phyloP scores from a whole-genome alignment of 2,888 invertebrate genomes.

The Hofmannophila pseudospretella region DNA sequence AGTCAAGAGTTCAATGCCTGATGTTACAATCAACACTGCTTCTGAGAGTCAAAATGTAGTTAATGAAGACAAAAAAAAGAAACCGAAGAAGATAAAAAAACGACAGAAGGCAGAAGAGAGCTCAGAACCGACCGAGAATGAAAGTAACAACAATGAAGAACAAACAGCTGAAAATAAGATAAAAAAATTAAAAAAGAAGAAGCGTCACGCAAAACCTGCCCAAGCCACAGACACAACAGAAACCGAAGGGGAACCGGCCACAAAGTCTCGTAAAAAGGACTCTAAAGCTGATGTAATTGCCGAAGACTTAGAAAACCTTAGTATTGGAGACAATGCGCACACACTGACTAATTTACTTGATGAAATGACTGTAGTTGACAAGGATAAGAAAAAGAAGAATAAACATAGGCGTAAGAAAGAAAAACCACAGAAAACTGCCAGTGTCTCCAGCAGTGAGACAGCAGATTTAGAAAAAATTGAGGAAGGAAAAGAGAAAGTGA shows the following conservation, averaged over 20 bases:
- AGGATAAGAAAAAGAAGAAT: conserved; percentile 43
- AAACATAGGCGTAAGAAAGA: conserved; percentile 37
- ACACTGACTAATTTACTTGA: conserved; percentile 53
- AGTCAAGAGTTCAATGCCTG: conserved; percentile 8
- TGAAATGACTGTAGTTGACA: conserved; percentile 62
- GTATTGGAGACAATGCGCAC: conserved; percentile 60
- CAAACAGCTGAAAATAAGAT: conserved; percentile 3
- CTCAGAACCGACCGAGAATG: conserved; percentile 19
- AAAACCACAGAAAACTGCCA: conserved; percentile 18
- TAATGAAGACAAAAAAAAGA: conserved; percentile 22
- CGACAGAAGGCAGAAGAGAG: conserved; percentile 14
- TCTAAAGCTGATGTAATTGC: conserved; percentile 42
- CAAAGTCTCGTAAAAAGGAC: conserved; percentile 38
- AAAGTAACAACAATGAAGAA: conserved; percentile 19
- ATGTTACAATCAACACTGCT: conserved; percentile 9
- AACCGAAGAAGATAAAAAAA: conserved; percentile 32
- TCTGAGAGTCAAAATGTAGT: conserved; percentile 8
- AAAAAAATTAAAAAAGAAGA: conserved; percentile 45
- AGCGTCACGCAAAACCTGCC: conserved; percentile 22
- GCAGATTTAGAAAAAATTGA: conserved; percentile 24
- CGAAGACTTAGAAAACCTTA: conserved; percentile 52
- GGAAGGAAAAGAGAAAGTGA: conserved; percentile 45
- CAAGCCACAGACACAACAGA: conserved; percentile 15
- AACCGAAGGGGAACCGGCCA: conserved; percentile 35
- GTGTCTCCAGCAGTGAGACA: conserved; percentile 19